Base-by-base conservation (phyloP, 2,113 vertebrate species). In the Antennarius striatus region DNA sequence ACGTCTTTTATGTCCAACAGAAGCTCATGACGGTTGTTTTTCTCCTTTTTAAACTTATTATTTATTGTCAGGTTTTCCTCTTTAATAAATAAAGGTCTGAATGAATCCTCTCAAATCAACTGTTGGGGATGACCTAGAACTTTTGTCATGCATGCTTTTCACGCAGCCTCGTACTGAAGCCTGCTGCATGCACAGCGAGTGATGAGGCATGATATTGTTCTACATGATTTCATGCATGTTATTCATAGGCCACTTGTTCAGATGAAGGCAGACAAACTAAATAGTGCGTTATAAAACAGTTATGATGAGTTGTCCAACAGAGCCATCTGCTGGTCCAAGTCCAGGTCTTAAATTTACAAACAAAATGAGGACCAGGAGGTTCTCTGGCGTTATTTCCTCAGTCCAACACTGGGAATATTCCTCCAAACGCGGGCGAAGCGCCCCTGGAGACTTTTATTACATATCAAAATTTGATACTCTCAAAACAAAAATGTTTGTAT, bases 291-390 rank as follows among this genome's bases (percentile, higher is more conserved):
- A 8, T 6, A 28, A 5, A 3, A 4, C 6, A 29, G 17, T 10
- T 5, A 10, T 0, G 15, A 6, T 36, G 53, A 52, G 17, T 68
- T 82, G 77, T 77, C 40, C 65, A 83, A 76, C 75, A 83, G 63
- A 13, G 82, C 45, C 88, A 75, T 39, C 89, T 91, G 78, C 77
- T 87, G 90, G 75, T 55, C 0, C 0, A 0, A 6, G 30, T 36
- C 22, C 2, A 2, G 22, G 22, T 22, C 22, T 22, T 22, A 22
- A 22, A 22, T 2, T 22, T 22, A 22, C 22, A 22, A 22, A 1
- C 22, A 22, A 22, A 22, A 1, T 22, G 22, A 22, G 22, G 22
- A 22, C 22, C 22, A 22, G 22, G 22, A 22, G 22, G 22, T 22
- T 22, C 22, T 2, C 22, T 22, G 2, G 2, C 2, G 22, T 22